Evolutionary conservation across 2,113 vertebrate genomes (phyloP), one percentile per base, ranked within the genome.

Genomic region (Helogale parvula): DNA sequence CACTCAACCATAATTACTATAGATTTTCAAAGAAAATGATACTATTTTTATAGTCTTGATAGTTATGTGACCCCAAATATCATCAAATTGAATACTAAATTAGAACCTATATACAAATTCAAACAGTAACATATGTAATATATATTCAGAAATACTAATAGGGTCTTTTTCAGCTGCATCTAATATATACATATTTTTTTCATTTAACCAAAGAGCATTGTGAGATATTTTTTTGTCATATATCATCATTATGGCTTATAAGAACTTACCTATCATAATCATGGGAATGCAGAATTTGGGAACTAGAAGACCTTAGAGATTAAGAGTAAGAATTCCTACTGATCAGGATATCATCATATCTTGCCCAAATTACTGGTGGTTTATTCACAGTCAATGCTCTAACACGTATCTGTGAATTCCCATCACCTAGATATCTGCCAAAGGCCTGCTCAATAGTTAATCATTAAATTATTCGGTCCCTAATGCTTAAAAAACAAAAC

Each of bases 91-190:
- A 93, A 81, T 79, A 72, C 88, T 66, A 94, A 96, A 94, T n/a
- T 41, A 90, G 68, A 93, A 93, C 60, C 83, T 25, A 96, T 23
- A 71, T n/a, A 88, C n/a, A 93, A 95, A 96, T 95, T 88, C 3
- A 23, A 94, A 85, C 8, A 88, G 4, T 81, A 72, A 69, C 29
- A 93, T 38, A 63, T 47, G 33, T 57, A 3, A 88, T 33, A 13
- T 31, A 66, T 83, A 95, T 90, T 66, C 19, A 38, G 66, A 89
- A 84, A 3, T 33, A 89, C 15, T 66, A 93, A 82, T 1, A 91
- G n/a, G 3, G 10, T 66, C 25, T 94, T 90, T 17, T 85, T 21
- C 29, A 96, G 82, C 17, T 95, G 16, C 57, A 23, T 88, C 57
- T 68, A 29, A 19, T 47, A 65, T 33, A 88, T n/a, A 74, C 8